phyloP scores from a whole-genome alignment of 2,797 vertebrate species.

The Dendrocincla fuliginosa region DNA sequence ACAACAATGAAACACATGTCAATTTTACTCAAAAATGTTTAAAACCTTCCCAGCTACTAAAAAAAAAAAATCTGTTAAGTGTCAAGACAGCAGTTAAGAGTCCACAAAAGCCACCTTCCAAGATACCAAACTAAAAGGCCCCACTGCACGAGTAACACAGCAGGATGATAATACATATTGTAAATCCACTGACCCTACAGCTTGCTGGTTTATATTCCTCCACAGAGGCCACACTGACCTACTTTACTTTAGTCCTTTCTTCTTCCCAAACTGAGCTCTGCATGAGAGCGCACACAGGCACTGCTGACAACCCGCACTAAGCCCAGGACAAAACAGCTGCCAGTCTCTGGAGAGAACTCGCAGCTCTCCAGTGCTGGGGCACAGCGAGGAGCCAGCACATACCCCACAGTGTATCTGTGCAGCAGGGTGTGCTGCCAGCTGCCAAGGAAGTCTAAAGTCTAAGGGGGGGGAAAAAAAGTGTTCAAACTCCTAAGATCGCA shows the following conservation, averaged over 20 bases:
- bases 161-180: not conserved
- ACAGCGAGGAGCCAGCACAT: not conserved
- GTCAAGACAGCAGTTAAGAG: not conserved
- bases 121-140: not conserved
- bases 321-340: conserved; percentile 27
- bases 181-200: conserved; percentile 37
- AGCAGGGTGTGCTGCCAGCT: not conserved
- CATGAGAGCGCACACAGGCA: not conserved
- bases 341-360: not conserved
- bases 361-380: not conserved
- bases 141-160: not conserved
- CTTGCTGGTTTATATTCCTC: conserved; percentile 39
- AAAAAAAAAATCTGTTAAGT: not conserved
- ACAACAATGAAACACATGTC: not conserved
- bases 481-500: not conserved
- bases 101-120: not conserved
- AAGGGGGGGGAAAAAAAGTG: not conserved
- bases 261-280: conserved; percentile 35
- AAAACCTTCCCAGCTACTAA: not conserved
- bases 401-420: not conserved
- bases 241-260: conserved; percentile 49
- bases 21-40: not conserved
- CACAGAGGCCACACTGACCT: conserved; percentile 48
- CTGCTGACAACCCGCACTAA: not conserved
- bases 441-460: not conserved